Conservation (phyloP, 2,797 vertebrate species). For the Arctocebus calabarensis region DNA sequence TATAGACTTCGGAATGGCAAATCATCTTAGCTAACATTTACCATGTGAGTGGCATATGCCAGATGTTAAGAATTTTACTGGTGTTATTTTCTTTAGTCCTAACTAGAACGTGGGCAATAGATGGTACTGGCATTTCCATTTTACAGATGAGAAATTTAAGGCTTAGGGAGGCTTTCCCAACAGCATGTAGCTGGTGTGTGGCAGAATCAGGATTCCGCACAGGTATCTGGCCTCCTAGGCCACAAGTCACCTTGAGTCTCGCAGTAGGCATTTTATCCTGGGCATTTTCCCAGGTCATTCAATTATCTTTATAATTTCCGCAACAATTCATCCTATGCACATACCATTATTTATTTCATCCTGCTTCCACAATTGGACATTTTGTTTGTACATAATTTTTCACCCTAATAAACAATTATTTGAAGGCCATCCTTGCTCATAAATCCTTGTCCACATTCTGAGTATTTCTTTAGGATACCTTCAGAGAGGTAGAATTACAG, state of each 20-base stretch:
- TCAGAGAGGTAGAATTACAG: background rate
- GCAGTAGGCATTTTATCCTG: background rate
- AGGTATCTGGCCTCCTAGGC: background rate
- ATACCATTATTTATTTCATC: background rate
- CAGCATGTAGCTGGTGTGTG: background rate
- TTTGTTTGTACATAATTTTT: background rate
- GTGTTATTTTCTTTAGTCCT: background rate
- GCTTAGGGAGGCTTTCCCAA: background rate
- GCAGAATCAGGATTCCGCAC: background rate
- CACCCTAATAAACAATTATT: background rate
- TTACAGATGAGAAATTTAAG: background rate
- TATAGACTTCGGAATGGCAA: background rate
- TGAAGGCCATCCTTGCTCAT: background rate
- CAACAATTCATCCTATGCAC: background rate
- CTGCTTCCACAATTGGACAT: background rate
- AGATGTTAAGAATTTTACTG: background rate
- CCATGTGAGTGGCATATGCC: background rate
- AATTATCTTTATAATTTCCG: background rate
- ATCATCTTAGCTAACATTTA: background rate
- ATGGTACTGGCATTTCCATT: no score
- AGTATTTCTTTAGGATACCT: background rate
- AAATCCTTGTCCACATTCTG: background rate
- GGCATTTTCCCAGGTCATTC: background rate
- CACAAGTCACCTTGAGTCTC: background rate
- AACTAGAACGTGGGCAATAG: background rate